Base-by-base conservation (phyloP, 2,888 invertebrate species). In the Melieria crassipennis region DNA sequence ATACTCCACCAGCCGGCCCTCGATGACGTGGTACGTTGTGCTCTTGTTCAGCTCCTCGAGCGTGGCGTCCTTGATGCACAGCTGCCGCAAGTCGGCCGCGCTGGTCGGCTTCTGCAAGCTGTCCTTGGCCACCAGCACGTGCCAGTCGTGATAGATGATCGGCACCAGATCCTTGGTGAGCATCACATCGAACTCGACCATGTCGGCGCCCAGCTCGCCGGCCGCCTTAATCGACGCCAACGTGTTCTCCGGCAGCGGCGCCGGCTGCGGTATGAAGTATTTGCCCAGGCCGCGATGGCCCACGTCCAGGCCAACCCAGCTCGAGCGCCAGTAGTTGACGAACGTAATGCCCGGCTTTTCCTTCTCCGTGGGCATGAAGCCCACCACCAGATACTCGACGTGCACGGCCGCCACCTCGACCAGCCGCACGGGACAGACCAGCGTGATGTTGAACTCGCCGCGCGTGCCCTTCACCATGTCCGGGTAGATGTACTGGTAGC, bases 181-280 rank as follows among this genome's bases (percentile, higher is more conserved):
- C 84, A 98, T 97, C 48, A 99, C 97, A 89, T 99, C 99, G 88
- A 98, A 97, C 87, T 99, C 98, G 62, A 99, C 94, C 89, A 95
- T 93, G 85, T 98, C 97, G 72, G 97, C 98, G 74, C 98, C 98
- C 86, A 94, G 93, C 75, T 92, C 90, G 66, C 93, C 94, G 73
- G 98, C 98, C 76, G 92, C 91, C 85, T 94, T 93, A 81, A 98
- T 89, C 45, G 98, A 98, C 66, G 95, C 95, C 81, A 98, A 91
- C 13, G 98, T 98, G 86, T 98, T 98, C 88, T 98, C 98, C 78
- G 74, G 73, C 2, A 77, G 66, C 75, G 96, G 93, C 84, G 93
- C 91, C 85, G 87, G 88, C 92, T 71, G 71, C 5, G 70, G 55
- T 11, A 48, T 30, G 10, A 64, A 69, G 47, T 56, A 63, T 5